A percentile compares a stretch with the other conserved stretches of the same genome.
Conservation (phyloP, 2,888 invertebrate species). For the Sphecodes monilicornis region DNA sequence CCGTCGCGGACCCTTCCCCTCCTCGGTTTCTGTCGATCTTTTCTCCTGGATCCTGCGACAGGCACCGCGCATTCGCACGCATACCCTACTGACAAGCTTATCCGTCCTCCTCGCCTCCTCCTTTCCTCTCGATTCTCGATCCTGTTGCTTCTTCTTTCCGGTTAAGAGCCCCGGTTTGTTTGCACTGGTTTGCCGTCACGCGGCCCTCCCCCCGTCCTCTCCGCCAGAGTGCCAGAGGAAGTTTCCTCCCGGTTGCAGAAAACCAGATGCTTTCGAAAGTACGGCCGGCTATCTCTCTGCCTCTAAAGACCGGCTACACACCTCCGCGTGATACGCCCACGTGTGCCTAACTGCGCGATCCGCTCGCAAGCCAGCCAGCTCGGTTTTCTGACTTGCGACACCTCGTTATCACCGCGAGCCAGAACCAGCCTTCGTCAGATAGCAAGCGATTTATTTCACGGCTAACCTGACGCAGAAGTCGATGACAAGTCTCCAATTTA, state of each 20-base stretch:
- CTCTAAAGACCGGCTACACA: conserved; percentile 59
- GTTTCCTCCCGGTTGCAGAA: conserved; percentile 58
- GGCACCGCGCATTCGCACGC: conserved; percentile 5
- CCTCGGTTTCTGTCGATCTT: conserved; percentile 6
- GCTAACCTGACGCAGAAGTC: background rate
- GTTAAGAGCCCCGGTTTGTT: conserved; percentile 52
- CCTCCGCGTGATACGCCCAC: conserved; percentile 65
- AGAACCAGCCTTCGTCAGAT: conserved; percentile 53
- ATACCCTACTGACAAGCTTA: conserved; percentile 6
- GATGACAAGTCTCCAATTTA: background rate
- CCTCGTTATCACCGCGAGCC: conserved; percentile 50
- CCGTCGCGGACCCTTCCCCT: conserved; percentile 7
- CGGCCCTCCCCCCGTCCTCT: conserved; percentile 15
- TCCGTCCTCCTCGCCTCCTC: conserved; percentile 5
- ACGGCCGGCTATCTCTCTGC: conserved; percentile 54
- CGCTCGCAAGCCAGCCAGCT: conserved; percentile 26
- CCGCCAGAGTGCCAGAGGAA: conserved; percentile 35
- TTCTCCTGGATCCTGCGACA: background rate
- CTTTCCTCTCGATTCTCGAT: background rate
- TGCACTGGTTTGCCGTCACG: conserved; percentile 46
- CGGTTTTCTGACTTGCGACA: conserved; percentile 55
- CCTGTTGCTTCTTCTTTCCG: conserved; percentile 23
- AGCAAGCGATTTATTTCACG: conserved; percentile 27
- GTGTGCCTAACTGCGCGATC: conserved; percentile 38
- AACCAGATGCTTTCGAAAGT: conserved; percentile 68